Evolutionary conservation across 2,888 invertebrate species (phyloP), one percentile per base, ranked within the genome.

Genomic region (Drosophila picticornis): DNA sequence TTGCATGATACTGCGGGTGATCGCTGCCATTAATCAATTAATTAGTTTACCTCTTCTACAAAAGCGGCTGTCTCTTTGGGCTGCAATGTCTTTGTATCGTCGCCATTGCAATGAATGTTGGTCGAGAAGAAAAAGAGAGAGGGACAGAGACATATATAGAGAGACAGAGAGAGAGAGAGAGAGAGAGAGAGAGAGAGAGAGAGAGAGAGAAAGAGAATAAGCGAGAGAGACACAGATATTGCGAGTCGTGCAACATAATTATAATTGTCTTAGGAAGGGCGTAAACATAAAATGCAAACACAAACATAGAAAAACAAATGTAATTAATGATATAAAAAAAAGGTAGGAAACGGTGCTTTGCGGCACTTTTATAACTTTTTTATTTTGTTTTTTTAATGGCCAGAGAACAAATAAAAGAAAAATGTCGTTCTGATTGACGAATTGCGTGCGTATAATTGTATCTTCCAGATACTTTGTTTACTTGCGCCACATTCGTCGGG

Each of bases 381-480:
- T 34, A 52, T 46, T 50, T 53, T 56, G 46, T 67, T 72, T 77
- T 77, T 84, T 77, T 90, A 87, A 90, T 81, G 90, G 75, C 83
- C 77, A 68, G 65, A 80, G 81, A 85, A 89, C 88, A 85, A 90
- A 91, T 90, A 88, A 88, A 91, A 84, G 85, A 91, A 91, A 90
- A 91, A 90, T 92, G 91, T 91, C 88, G 89, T 89, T 91, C 90
- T 93, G 92, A 93, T 93, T 92, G 93, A 92, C 91, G 90, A 88
- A 92, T 93, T 91, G 93, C 93, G 93, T 93, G 93, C 91, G 88
- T 90, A 91, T 93, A 92, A 93, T 93, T 93, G 91, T 89, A 84
- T 91, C 90, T 90, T 85, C 81, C 81, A 88, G 90, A 88, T 89
- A 84, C 80, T 88, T 79, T 89, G 78, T 88, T 88, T 90, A 84